Evolutionary conservation across 2,113 vertebrate species (phyloP).

Genomic region (Oryzias woworae): DNA sequence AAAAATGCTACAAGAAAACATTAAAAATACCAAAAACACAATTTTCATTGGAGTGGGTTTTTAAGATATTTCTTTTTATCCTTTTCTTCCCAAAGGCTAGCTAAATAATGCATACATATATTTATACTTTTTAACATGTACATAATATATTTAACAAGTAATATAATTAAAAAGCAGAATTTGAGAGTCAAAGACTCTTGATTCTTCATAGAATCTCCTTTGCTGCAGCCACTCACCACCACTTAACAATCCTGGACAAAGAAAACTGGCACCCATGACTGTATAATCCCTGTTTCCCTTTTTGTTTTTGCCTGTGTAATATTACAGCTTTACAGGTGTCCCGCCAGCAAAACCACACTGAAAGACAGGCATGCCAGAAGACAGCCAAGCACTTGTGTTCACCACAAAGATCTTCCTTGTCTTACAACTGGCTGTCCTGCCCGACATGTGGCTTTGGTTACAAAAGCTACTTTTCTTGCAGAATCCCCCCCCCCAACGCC

Average conservation of each 20-base stretch:
- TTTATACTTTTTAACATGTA: not conserved
- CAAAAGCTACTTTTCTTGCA: slow-evolving; percentile 62
- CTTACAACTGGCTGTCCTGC: slow-evolving; percentile 69
- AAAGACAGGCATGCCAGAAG: slow-evolving; percentile 74
- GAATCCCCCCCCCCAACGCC: slow-evolving; percentile 30
- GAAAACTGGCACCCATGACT: slow-evolving; percentile 25
- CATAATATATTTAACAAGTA: no score
- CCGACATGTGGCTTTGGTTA: slow-evolving; percentile 74
- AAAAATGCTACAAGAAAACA: no score
- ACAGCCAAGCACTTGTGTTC: slow-evolving; percentile 80
- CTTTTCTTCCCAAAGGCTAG: not conserved
- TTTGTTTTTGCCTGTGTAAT: slow-evolving; percentile 68
- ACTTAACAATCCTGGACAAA: slow-evolving; percentile 40
- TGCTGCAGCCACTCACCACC: slow-evolving; percentile 28
- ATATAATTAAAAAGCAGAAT: not conserved
- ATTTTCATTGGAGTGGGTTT: no score
- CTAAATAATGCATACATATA: no score
- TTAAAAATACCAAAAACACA: no score
- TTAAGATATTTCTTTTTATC: not conserved
- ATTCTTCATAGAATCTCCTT: slow-evolving; percentile 18
- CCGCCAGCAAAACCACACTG: slow-evolving; percentile 48
- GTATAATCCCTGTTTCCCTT: slow-evolving; percentile 37
- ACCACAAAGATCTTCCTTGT: slow-evolving; percentile 80
- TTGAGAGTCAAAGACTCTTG: slow-evolving; percentile 14
- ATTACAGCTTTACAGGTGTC: slow-evolving; percentile 75